Percentiles rank a stretch among this genome's conserved stretches.
These are phyloP conservation scores for Geodia barretti DNA, from an alignment of 37 sponge, comb jelly and placozoan genomes.

Conservation along the genomic window DNA sequence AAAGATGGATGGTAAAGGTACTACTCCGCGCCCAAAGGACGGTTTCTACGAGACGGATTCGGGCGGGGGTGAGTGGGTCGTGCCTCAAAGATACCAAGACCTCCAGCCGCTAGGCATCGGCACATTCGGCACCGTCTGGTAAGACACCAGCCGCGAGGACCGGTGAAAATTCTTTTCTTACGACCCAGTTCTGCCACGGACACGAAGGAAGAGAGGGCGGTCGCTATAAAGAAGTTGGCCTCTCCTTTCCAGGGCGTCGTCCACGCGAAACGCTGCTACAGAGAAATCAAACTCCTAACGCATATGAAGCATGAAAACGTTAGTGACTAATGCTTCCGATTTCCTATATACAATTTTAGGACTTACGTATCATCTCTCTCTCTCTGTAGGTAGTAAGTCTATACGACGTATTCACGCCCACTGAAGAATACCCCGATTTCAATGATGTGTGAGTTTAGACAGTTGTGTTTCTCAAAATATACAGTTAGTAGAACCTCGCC, in stretches of 20 bases:
- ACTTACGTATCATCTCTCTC: neutral
- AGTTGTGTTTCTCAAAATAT: too few relatives aligned
- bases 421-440: conserved; percentile 41
- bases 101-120: conserved; percentile 36
- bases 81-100: conserved; percentile 83
- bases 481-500: too few relatives aligned
- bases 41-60: conserved; percentile 59
- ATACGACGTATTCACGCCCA: conserved; percentile 80
- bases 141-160: neutral
- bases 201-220: conserved; percentile 30
- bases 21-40: too few relatives aligned
- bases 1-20: too few relatives aligned
- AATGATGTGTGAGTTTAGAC: conserved; percentile 16
- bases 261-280: conserved; percentile 87
- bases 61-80: conserved; percentile 69
- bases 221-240: conserved; percentile 91
- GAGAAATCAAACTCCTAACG: conserved; percentile 83
- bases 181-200: conserved; percentile 76
- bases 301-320: conserved; percentile 88
- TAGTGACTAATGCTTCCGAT: neutral
- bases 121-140: conserved; percentile 80
- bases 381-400: conserved; percentile 78
- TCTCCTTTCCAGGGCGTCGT: conserved; percentile 83
- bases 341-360: neutral
- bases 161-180: neutral